Conservation (phyloP, 2,113 vertebrate species). For the Parotia lawesii region DNA sequence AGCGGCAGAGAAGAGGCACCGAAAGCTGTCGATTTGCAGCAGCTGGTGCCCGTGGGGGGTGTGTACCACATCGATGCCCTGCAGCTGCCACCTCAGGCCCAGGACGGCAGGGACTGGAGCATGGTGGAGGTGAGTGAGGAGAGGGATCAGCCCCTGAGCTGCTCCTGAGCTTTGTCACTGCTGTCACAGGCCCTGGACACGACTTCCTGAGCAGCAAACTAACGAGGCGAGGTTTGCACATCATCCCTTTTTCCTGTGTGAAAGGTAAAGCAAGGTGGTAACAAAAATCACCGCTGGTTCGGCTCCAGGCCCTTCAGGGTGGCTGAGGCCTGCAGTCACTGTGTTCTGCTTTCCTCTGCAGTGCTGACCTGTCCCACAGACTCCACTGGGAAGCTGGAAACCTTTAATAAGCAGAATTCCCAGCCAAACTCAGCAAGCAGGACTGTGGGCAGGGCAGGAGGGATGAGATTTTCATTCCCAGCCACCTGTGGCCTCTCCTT, state of each 20-base stretch:
- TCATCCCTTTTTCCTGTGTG: rapidly evolving
- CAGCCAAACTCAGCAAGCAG: too few relatives aligned
- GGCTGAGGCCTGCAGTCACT: rapidly evolving
- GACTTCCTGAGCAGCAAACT: neutral
- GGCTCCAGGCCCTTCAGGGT: neutral
- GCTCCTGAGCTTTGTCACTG: neutral
- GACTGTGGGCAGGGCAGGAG: neutral
- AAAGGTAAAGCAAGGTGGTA: neutral
- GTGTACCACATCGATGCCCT: conserved; percentile 80
- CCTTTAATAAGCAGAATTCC: neutral
- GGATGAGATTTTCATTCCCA: neutral
- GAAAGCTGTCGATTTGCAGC: conserved; percentile 68
- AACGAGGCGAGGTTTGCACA: neutral
- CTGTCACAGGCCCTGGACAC: rapidly evolving
- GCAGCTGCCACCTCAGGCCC: conserved; percentile 79
- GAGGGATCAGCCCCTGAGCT: neutral
- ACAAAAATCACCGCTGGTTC: neutral
- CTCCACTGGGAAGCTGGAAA: neutral
- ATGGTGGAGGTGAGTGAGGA: conserved; percentile 77
- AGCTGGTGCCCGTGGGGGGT: conserved; percentile 80
- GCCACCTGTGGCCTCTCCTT: rapidly evolving
- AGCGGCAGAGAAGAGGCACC: neutral
- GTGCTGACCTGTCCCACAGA: neutral
- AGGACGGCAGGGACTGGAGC: conserved; percentile 74
- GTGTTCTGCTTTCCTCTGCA: too few relatives aligned